These are phyloP conservation scores for Bombus breviceps DNA, from an alignment of 1,140 invertebrate genomes.

Conservation along the genomic window DNA sequence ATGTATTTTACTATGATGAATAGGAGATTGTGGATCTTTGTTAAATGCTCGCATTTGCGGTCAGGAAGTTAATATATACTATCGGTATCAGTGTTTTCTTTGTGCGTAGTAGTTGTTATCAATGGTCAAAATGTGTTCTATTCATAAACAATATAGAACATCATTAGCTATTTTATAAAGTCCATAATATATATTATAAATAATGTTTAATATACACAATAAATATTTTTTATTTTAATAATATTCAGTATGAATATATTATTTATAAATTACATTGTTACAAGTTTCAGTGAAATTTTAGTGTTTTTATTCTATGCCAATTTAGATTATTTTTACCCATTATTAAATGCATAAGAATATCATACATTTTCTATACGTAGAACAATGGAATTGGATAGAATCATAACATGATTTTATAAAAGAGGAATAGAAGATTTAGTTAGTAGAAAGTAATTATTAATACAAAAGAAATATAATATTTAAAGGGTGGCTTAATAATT, in stretches of 20 bases:
- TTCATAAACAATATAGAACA: neutral
- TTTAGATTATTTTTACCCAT: neutral
- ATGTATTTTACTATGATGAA: neutral
- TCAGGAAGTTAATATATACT: constrained; percentile 60
- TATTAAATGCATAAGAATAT: neutral
- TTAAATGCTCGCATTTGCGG: constrained; percentile 31
- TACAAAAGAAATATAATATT: neutral
- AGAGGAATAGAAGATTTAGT: neutral
- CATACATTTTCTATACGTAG: neutral
- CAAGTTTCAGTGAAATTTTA: neutral
- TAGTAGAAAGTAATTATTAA: neutral
- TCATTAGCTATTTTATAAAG: neutral
- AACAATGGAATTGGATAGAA: neutral
- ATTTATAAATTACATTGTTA: neutral
- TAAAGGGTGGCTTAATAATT: neutral
- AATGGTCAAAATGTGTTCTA: constrained; percentile 53
- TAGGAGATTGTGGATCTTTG: constrained; percentile 35
- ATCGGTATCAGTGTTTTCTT: constrained; percentile 59
- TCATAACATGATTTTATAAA: neutral
- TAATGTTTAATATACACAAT: neutral
- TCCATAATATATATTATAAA: neutral
- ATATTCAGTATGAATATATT: neutral
- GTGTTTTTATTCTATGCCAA: neutral
- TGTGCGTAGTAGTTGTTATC: constrained; percentile 62
- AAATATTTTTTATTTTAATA: neutral